These are phyloP conservation scores for Hipposideros armiger DNA, from an alignment of 2,113 vertebrate species.

Conservation along the genomic window DNA sequence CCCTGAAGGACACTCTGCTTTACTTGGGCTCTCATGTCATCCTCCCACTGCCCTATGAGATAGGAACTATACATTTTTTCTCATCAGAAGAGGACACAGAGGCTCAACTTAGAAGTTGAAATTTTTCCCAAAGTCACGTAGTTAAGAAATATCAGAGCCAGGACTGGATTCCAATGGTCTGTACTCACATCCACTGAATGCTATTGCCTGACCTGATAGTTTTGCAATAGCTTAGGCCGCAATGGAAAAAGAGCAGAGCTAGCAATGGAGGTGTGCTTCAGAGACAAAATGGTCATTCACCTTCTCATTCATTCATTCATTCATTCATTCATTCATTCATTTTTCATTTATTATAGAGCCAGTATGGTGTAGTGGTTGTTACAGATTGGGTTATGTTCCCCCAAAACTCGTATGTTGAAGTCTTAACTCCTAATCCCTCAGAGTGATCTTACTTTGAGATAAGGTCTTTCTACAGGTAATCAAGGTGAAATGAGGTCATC, in stretches of 20 bases:
- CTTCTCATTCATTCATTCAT: no score
- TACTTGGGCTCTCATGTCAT: no score
- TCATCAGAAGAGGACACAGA: neutral
- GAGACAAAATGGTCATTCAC: no score
- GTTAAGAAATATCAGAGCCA: neutral
- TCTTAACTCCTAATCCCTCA: no score
- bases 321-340: no score
- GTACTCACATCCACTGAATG: neutral
- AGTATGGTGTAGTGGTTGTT: no score
- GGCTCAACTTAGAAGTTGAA: neutral
- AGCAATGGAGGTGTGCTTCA: no score
- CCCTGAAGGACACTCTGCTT: neutral
- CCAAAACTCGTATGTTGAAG: neutral
- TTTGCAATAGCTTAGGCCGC: no score
- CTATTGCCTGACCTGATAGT: no score
- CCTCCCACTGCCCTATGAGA: fast-evolving
- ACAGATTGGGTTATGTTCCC: neutral
- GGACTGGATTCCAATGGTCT: neutral
- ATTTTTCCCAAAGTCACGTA: neutral
- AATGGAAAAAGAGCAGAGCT: no score
- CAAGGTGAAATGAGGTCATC: neutral
- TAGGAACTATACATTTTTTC: neutral
- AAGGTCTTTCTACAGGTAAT: no score
- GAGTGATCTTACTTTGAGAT: no score
- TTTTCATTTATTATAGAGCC: neutral